Conservation (phyloP, 2,888 invertebrate species). For the Spodoptera exigua region DNA sequence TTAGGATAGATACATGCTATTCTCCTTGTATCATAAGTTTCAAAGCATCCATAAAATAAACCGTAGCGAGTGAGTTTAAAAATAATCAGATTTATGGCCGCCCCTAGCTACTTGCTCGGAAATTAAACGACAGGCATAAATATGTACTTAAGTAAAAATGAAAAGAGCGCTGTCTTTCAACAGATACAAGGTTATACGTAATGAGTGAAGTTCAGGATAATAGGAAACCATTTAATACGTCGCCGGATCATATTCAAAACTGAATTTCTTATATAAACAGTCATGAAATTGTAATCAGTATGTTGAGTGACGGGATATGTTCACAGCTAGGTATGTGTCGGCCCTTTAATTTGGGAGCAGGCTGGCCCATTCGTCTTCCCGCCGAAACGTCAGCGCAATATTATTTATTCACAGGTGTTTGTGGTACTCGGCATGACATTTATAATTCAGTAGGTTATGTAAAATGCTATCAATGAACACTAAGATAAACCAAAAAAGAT, state of each 20-base stretch:
- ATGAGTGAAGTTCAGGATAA: slow-evolving; percentile 23
- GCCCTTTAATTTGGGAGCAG: slow-evolving; percentile 9
- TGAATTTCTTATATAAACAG: slow-evolving; percentile 4
- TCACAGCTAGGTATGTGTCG: slow-evolving; percentile 10
- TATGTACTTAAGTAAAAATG: slow-evolving; percentile 48
- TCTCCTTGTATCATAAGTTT: slow-evolving; percentile 51
- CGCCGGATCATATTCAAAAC: slow-evolving; percentile 14
- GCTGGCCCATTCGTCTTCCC: slow-evolving; percentile 19
- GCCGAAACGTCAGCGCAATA: slow-evolving; percentile 27
- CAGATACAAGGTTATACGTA: slow-evolving; percentile 23
- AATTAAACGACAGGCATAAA: slow-evolving; percentile 62
- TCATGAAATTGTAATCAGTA: slow-evolving; percentile 20
- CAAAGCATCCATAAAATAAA: slow-evolving; percentile 67
- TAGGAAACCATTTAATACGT: slow-evolving; percentile 18
- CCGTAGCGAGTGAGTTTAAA: slow-evolving; percentile 68
- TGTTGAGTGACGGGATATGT: slow-evolving; percentile 14
- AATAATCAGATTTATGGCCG: slow-evolving; percentile 71
- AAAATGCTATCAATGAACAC: too few species aligned
- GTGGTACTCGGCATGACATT: slow-evolving; percentile 9
- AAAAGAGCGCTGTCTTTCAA: slow-evolving; percentile 32
- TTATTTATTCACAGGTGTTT: slow-evolving; percentile 30
- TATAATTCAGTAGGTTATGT: slow-evolving; percentile 5
- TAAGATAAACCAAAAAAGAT: too few species aligned
- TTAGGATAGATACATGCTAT: slow-evolving; percentile 31
- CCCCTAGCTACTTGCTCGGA: slow-evolving; percentile 59